Base-by-base conservation (phyloP, 2,888 invertebrate genomes). In the Belgica antarctica region DNA sequence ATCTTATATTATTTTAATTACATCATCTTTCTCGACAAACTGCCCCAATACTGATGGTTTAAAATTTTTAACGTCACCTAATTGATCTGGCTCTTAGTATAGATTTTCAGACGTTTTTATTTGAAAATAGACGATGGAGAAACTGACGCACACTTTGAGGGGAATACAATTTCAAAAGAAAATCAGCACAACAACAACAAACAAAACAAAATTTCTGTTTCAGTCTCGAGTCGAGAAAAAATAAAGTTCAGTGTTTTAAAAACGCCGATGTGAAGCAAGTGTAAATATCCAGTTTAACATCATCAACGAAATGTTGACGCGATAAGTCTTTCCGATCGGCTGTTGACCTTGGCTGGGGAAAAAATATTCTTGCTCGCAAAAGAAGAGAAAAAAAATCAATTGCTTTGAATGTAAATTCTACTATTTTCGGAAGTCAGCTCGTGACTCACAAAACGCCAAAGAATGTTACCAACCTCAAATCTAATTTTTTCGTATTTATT, bases 371-470 rank as follows among this genome's bases (percentile, higher is more conserved):
- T 31, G 31, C 4, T 41, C 4, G 15, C n/a, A 41, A n/a, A 4
- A 41, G 41, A 12, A 4, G 10, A 41, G n/a, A 52, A 4, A 52
- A n/a, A 52, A 52, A 52, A 52, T 52, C 52, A 52, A 52, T 52
- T 52, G 52, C 52, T 52, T 17, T 52, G 17, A 52, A 52, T 52
- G 15, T 10, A 52, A 52, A 31, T 19, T 22, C 22, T 7, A 7
- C 52, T 59, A 59, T 59, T 27, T 27, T 27, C 15, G 27, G 25
- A 59, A n/a, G 12, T 59, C 59, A 47, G 17, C 52, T 59, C 59
- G 59, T 59, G 59, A 59, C 59, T 59, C 59, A 59, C 27, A 46
- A 46, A n/a, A 59, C 19, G 59, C 24, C 4, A 5, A 27, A 27
- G 27, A 59, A 7, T 31, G 12, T 31, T 8, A 8, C 34, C n/a